Percentiles rank a stretch among this genome's conserved stretches.
Evolutionary conservation across 2,113 vertebrate species (phyloP).

Genomic region (Pantherophis guttatus): DNA sequence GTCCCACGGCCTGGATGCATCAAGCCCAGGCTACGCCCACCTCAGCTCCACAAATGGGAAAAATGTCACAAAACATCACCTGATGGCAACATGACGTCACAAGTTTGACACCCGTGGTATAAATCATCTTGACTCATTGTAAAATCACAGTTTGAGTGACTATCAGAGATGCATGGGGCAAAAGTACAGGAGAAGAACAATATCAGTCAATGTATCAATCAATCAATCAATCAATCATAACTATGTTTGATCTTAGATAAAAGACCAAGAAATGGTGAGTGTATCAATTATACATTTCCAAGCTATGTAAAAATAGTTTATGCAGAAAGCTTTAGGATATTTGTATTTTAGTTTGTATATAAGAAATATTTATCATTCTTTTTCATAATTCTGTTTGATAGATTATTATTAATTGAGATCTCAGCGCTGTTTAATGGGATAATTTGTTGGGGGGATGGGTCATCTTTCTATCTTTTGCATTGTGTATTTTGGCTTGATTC

Average conservation of each 20-base stretch:
- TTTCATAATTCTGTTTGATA: background rate
- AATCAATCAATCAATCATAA: background rate
- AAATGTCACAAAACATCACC: too few relatives aligned
- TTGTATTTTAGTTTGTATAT: background rate
- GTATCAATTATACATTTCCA: background rate
- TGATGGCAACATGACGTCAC: too few relatives aligned
- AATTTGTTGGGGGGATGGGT: background rate
- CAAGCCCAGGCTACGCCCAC: too few relatives aligned
- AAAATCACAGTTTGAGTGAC: background rate
- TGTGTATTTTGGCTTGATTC: background rate
- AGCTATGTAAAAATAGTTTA: too few relatives aligned
- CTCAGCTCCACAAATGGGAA: too few relatives aligned
- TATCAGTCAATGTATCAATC: background rate
- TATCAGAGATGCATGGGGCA: background rate
- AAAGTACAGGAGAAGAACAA: background rate
- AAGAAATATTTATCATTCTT: background rate
- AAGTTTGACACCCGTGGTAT: background rate
- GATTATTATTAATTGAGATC: background rate
- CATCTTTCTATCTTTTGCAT: background rate
- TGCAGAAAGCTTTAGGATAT: background rate
- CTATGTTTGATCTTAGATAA: background rate
- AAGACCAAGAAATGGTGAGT: background rate
- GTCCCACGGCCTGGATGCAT: too few relatives aligned
- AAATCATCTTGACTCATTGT: background rate
- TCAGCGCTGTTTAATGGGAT: rapidly evolving